phyloP scores from a whole-genome alignment of 2,113 vertebrate species.

The Acanthisitta chloris region DNA sequence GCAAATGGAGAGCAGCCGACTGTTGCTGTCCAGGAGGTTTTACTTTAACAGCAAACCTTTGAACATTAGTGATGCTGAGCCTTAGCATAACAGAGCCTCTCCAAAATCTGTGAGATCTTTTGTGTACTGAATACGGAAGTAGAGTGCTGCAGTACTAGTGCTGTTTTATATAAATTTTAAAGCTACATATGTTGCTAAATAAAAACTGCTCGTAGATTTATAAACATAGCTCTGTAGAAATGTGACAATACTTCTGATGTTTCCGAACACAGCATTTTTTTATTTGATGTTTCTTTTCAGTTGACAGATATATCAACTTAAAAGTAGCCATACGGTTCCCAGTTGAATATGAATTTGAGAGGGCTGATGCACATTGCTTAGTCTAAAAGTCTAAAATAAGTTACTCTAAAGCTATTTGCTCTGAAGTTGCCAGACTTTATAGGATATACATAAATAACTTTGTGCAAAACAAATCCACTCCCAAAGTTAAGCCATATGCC shows the following conservation, averaged over 20 bases:
- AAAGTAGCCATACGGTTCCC: neutral
- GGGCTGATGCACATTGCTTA: neutral
- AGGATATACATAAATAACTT: constrained; percentile 18
- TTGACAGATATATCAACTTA: constrained; percentile 20
- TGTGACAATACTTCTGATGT: neutral
- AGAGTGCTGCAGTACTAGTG: neutral
- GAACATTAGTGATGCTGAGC: neutral
- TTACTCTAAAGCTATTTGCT: constrained; percentile 27
- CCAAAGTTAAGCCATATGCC: neutral
- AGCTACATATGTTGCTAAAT: neutral
- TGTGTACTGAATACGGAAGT: neutral
- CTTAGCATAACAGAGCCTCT: neutral
- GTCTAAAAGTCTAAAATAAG: constrained; percentile 10
- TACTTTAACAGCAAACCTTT: neutral
- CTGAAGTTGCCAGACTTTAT: neutral
- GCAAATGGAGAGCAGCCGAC: neutral
- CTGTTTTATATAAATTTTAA: neutral
- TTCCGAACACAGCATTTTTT: neutral
- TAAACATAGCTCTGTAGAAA: neutral
- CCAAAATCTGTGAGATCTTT: neutral
- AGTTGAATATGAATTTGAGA: constrained; percentile 30
- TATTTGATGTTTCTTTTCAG: neutral
- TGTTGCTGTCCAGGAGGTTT: neutral
- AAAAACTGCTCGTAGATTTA: neutral
- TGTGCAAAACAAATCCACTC: neutral